Evolutionary conservation across 1,140 invertebrate species (phyloP), one percentile per base, ranked within the genome.

Genomic region (Cardiocondyla obscurior): DNA sequence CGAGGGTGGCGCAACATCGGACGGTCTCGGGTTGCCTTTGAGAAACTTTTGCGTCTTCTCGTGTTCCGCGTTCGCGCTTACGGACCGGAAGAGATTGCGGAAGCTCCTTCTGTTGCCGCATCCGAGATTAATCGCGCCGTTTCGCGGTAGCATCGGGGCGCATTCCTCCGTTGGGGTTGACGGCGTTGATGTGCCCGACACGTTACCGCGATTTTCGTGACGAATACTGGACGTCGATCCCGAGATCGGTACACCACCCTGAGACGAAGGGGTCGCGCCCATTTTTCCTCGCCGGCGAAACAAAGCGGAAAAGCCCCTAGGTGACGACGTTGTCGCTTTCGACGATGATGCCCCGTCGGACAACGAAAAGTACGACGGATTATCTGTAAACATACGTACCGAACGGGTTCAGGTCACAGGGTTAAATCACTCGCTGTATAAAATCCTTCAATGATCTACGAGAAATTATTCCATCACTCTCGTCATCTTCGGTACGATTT

Each of bases 281-380:
- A 93, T 93, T 60, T 91, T 93, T 30, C 77, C 73, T 25, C 87
- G 85, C 3, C 92, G 90, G 0, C 91, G 90, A 81, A 94, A 94
- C 10, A 94, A 89, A 4, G 84, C 90, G 64, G 76, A 89, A 84
- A 84, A 91, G 4, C 72, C 65, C 7, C 69, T 81, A 7, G 39
- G 39, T 10, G 83, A 81, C 22, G 76, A 62, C n/a, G 72, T 57
- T 55, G 79, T 49, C 69, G 57, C 28, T 58, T 19, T 46, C 84
- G 87, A 58, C 82, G 81, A 62, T 83, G 82, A 19, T 64, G 84
- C 81, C 36, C 81, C 90, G 70, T 91, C 90, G 33, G 94, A 92
- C 64, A 96, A 84, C 81, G 95, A 94, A 89, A 96, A 96, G 83
- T 96, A 96, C 70, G 95, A 95, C 5, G 95, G 95, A 88, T 95